Evolutionary conservation across 1,140 invertebrate genomes (phyloP).

Genomic region (Drosophila ficusphila): DNA sequence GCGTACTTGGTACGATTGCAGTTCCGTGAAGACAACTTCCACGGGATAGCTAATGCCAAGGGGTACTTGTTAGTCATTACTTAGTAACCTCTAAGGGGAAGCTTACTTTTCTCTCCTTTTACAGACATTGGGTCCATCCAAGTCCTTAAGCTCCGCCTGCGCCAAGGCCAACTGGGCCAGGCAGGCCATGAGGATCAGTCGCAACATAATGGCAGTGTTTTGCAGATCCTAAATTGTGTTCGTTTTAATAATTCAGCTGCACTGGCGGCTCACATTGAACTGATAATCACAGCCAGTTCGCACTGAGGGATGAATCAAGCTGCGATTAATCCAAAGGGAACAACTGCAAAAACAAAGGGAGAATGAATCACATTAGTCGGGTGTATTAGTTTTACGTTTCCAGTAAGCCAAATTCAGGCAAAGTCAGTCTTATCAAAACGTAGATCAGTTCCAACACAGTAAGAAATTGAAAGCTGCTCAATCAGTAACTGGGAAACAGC

Average conservation of each 20-base stretch:
- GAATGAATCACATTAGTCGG: not conserved
- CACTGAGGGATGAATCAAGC: constrained; percentile 10
- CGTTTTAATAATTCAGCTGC: constrained; percentile 13
- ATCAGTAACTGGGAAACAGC: constrained; percentile 5
- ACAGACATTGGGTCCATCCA: constrained; percentile 75
- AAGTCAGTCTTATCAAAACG: constrained; percentile 10
- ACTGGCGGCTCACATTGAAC: constrained; percentile 40
- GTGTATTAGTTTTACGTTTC: not conserved
- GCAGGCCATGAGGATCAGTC: constrained; percentile 27
- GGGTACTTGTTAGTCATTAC: not conserved
- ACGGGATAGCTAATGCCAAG: constrained; percentile 55
- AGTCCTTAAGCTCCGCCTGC: constrained; percentile 53
- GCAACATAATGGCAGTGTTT: constrained; percentile 35
- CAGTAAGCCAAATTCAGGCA: not conserved
- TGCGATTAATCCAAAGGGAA: constrained; percentile 1
- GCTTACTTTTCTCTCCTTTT: constrained; percentile 73
- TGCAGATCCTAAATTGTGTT: not conserved
- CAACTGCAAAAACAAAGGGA: constrained; percentile 32
- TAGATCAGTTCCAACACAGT: constrained; percentile 47
- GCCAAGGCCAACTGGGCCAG: constrained; percentile 23
- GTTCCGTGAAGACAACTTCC: constrained; percentile 87
- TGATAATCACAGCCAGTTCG: constrained; percentile 11
- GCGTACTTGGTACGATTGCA: constrained; percentile 92
- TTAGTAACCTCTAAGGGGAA: too few relatives aligned
- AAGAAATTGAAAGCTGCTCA: constrained; percentile 13